A percentile compares a stretch with the other conserved stretches of the same genome.
Evolutionary conservation across 2,113 vertebrate species (phyloP).

Genomic region (Madoqua kirkii): DNA sequence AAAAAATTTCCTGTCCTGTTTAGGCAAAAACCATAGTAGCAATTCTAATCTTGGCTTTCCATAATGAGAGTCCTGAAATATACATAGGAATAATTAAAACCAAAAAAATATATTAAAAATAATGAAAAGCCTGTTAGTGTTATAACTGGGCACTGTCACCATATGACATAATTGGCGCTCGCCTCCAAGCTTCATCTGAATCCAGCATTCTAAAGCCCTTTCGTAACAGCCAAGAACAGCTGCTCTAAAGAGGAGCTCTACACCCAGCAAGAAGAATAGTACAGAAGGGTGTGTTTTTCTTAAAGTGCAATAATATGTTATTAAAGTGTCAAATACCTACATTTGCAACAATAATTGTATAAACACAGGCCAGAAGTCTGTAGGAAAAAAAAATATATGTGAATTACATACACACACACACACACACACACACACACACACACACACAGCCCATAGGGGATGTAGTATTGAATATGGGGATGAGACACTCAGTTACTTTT

Average conservation of each 20-base stretch:
- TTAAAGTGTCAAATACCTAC: constrained; percentile 38
- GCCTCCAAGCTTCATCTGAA: constrained; percentile 11
- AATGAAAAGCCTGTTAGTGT: constrained; percentile 40
- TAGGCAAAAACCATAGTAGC: background rate
- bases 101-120: constrained; percentile 51
- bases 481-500: background rate
- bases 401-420: background rate
- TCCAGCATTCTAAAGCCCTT: constrained; percentile 55
- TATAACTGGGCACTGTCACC: constrained; percentile 41
- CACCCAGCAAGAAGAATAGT: background rate
- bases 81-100: constrained; percentile 45
- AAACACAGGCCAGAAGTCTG: constrained; percentile 27
- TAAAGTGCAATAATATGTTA: constrained; percentile 53
- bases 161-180: constrained; percentile 43
- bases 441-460: background rate
- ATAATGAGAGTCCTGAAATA: constrained; percentile 15
- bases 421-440: background rate
- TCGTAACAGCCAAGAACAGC: constrained; percentile 43
- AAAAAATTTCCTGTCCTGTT: background rate
- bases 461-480: background rate
- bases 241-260: constrained; percentile 7
- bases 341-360: constrained; percentile 34
- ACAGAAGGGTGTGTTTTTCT: constrained; percentile 52
- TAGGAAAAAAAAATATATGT: background rate
- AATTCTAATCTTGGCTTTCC: background rate